A percentile compares a stretch with the other conserved stretches of the same genome.
phyloP scores from a whole-genome alignment of 2,888 invertebrate species.

The Vesta saturnalis region DNA sequence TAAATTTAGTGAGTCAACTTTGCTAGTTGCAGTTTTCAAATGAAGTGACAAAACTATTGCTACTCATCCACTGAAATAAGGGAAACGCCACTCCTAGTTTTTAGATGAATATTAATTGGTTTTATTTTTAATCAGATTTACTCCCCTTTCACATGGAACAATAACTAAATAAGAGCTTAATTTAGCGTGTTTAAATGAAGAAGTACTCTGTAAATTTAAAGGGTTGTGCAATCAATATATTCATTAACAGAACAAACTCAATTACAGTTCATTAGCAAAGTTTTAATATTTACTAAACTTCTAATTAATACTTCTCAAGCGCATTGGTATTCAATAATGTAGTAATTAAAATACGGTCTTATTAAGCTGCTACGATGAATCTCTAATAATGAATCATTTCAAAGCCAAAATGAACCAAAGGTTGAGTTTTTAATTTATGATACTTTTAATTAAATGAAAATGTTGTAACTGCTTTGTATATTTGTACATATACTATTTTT shows the following conservation, averaged over 20 bases:
- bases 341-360: conserved; percentile 49
- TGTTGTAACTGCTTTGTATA: not conserved
- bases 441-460: conserved; percentile 16
- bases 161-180: conserved; percentile 42
- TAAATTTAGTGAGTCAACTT: not conserved
- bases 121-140: conserved; percentile 30
- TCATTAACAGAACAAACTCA: conserved; percentile 62
- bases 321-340: conserved; percentile 55
- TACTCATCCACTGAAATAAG: too few relatives aligned
- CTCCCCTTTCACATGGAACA: conserved; percentile 32
- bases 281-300: conserved; percentile 62
- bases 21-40: too few relatives aligned
- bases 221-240: conserved; percentile 61
- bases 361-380: conserved; percentile 33
- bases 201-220: conserved; percentile 41
- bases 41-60: too few relatives aligned
- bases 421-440: conserved; percentile 12
- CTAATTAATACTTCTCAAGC: conserved; percentile 59
- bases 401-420: conserved; percentile 16
- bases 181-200: conserved; percentile 51
- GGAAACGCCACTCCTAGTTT: conserved; percentile 4
- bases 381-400: conserved; percentile 29
- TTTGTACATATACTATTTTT: too few relatives aligned
- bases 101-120: not conserved
- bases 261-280: conserved; percentile 61